A percentile compares a stretch with the other conserved stretches of the same genome.
Evolutionary conservation across 2,113 vertebrate genomes (phyloP).

Genomic region (Xiphophorus maculatus): DNA sequence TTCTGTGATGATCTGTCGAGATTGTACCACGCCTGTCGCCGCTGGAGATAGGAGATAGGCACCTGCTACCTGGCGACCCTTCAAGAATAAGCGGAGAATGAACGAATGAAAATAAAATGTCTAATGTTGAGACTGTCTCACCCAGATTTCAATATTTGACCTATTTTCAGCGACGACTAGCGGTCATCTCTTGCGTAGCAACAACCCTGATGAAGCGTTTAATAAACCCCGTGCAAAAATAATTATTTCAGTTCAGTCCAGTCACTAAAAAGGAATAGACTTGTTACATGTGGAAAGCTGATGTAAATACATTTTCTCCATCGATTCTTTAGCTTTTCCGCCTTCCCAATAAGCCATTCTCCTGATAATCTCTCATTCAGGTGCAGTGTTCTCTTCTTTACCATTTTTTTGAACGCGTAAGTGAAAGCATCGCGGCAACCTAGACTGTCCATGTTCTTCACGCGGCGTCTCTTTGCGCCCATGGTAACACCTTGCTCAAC

Average conservation of each 20-base stretch:
- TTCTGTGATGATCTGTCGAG: too few species aligned
- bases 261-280: too few species aligned
- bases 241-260: too few species aligned
- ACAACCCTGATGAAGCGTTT: constrained; percentile 9
- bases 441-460: constrained; percentile 47
- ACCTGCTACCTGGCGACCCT: too few species aligned
- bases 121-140: not conserved
- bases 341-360: not conserved
- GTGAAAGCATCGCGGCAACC: constrained; percentile 42
- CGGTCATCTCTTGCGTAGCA: not conserved
- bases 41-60: too few species aligned
- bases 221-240: not conserved
- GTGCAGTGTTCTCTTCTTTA: rapidly evolving
- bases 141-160: constrained; percentile 2
- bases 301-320: not conserved
- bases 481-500: constrained; percentile 75
- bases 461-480: constrained; percentile 78
- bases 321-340: not conserved
- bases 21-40: too few species aligned
- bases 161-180: constrained; percentile 24
- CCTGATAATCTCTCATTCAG: rapidly evolving
- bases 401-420: not conserved
- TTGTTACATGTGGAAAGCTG: too few species aligned
- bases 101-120: too few species aligned
- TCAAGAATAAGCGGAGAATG: too few species aligned